A percentile compares a stretch with the other conserved stretches of the same genome.
Conservation (phyloP, 2,113 vertebrate species). For the Trichomycterus rosablanca region DNA sequence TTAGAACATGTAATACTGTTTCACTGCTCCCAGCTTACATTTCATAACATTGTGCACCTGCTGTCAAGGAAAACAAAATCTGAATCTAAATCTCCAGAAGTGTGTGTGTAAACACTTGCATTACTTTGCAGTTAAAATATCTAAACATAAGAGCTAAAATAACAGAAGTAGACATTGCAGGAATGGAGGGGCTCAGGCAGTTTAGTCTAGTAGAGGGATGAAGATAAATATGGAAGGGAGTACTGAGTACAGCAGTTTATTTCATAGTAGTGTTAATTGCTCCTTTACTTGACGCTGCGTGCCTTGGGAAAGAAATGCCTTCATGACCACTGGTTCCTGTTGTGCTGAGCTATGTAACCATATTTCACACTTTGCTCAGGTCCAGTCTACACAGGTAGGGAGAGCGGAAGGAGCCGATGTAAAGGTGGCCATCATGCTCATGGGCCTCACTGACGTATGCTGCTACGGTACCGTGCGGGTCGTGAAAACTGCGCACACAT, state of each 20-base stretch:
- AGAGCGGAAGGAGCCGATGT: conserved; percentile 88
- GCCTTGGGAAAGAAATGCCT: no score
- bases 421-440: conserved; percentile 81
- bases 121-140: no score
- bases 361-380: conserved; percentile 66
- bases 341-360: no score
- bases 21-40: neutral
- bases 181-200: no score
- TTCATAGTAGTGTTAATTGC: neutral
- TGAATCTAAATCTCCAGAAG: no score
- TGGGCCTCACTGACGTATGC: conserved; percentile 83
- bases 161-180: no score
- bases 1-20: neutral
- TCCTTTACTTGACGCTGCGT: neutral
- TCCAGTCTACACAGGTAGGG: conserved; percentile 81
- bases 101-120: no score
- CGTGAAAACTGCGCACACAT: conserved; percentile 86
- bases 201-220: no score
- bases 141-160: no score
- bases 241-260: neutral
- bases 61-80: neutral
- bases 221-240: neutral
- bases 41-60: no score
- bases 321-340: no score
- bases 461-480: conserved; percentile 76